phyloP scores from a whole-genome alignment of 1,140 invertebrate species.

The Drosophila saltans region DNA sequence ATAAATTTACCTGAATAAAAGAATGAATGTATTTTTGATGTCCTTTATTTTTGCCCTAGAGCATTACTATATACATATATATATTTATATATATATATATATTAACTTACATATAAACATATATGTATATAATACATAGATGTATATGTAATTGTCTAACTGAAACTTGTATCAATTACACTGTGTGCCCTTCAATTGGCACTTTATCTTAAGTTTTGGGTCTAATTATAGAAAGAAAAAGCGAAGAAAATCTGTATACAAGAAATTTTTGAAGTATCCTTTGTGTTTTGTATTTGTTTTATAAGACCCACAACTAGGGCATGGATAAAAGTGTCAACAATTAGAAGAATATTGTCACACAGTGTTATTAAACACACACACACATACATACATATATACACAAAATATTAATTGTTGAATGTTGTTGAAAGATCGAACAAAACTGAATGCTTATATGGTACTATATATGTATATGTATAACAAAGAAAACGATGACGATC shows the following conservation, averaged over 20 bases:
- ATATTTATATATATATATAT: neutral
- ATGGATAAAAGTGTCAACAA: too few species aligned
- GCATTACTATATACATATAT: neutral
- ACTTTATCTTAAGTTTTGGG: too few species aligned
- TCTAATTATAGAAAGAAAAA: too few species aligned
- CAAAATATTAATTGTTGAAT: slow-evolving; percentile 8
- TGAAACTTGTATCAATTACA: slow-evolving; percentile 3
- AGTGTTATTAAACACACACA: neutral
- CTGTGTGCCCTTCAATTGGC: too few species aligned
- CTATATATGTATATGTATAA: slow-evolving; percentile 6
- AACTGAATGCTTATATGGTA: neutral
- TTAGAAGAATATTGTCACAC: too few species aligned
- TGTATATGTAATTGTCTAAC: neutral
- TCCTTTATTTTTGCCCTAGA: slow-evolving; percentile 34
- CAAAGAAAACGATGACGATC: neutral
- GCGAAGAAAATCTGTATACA: too few species aligned
- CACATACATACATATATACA: neutral
- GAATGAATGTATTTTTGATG: slow-evolving; percentile 49
- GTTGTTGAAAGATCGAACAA: neutral
- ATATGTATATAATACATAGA: slow-evolving; percentile 3
- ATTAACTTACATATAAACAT: neutral
- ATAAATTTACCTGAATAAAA: slow-evolving; percentile 14
- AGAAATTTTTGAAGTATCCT: too few species aligned
- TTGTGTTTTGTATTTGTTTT: too few species aligned
- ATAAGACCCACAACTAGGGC: too few species aligned